These are phyloP conservation scores for Typhlichthys subterraneus DNA, from an alignment of 2,797 vertebrate species.

Conservation along the genomic window DNA sequence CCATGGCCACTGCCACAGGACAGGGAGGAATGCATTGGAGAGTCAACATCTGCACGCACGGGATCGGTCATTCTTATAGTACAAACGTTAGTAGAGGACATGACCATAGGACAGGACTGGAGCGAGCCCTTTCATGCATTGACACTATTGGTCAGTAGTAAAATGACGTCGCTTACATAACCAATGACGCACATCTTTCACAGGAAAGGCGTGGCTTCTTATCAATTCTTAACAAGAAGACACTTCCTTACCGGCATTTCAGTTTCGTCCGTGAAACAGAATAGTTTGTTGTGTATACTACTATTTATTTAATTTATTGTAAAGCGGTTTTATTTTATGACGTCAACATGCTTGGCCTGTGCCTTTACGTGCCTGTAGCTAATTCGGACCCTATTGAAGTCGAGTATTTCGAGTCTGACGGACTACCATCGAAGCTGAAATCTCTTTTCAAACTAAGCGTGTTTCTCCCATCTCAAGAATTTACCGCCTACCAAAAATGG, in stretches of 20 bases:
- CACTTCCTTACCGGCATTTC: conserved; percentile 60
- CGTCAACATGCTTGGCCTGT: conserved; percentile 86
- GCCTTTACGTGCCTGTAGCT: conserved; percentile 85
- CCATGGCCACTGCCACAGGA: neutral
- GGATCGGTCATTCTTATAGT: conserved; percentile 17
- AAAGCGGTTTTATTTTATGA: conserved; percentile 21
- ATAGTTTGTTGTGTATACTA: rapidly evolving
- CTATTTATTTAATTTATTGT: conserved; percentile 77
- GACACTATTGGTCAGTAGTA: conserved; percentile 52
- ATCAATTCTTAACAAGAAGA: conserved; percentile 36
- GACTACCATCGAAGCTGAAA: conserved; percentile 88
- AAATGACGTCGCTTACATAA: conserved; percentile 13
- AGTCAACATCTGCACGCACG: rapidly evolving
- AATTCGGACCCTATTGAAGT: conserved; percentile 85
- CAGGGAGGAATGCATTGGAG: too few species aligned
- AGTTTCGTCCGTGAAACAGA: neutral
- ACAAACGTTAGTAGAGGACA: neutral
- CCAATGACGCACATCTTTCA: conserved; percentile 40
- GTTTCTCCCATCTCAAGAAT: conserved; percentile 89
- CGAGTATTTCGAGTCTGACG: conserved; percentile 92
- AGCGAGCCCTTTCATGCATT: conserved; percentile 38
- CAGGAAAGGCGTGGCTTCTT: conserved; percentile 32
- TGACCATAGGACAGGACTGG: conserved; percentile 4
- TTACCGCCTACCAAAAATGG: conserved; percentile 89
- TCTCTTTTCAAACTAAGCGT: conserved; percentile 86